Evolutionary conservation across 2,797 vertebrate genomes (phyloP).

Genomic region (Menidia menidia): DNA sequence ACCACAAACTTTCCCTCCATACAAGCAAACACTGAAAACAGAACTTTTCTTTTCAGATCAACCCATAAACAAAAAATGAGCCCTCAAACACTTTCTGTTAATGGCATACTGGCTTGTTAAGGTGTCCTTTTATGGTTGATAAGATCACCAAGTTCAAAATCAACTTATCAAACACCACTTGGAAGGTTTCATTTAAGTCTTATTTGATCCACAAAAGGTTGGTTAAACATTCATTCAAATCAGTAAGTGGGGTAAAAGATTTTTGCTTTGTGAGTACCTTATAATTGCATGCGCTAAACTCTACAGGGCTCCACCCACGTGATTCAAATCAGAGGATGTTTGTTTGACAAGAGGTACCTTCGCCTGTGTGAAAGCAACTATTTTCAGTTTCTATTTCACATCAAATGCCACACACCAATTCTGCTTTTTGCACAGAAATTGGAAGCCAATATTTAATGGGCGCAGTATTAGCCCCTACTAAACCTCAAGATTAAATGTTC

Average conservation of each 20-base stretch:
- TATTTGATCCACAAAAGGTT: neutral
- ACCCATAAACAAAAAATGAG: neutral
- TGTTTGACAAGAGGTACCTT: constrained; percentile 11
- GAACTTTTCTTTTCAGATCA: neutral
- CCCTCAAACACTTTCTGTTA: constrained; percentile 12
- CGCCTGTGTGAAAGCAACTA: constrained; percentile 15
- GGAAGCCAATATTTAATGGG: neutral
- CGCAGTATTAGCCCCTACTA: constrained; percentile 3
- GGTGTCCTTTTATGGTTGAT: neutral
- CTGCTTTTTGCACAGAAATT: constrained; percentile 13
- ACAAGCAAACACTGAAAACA: neutral
- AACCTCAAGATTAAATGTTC: neutral
- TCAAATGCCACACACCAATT: constrained; percentile 14
- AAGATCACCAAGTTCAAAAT: neutral
- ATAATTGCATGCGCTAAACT: constrained; percentile 1
- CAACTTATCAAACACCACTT: neutral
- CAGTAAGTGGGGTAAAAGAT: neutral
- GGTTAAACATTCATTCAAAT: neutral
- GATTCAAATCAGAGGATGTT: constrained; percentile 16
- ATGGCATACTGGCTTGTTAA: constrained; percentile 2
- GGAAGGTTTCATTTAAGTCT: neutral
- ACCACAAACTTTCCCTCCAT: neutral
- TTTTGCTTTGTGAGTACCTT: neutral
- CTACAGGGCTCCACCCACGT: constrained; percentile 4
- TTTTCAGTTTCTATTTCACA: constrained; percentile 53